Conservation (phyloP, 2,888 invertebrate genomes). For the Acronicta psi region DNA sequence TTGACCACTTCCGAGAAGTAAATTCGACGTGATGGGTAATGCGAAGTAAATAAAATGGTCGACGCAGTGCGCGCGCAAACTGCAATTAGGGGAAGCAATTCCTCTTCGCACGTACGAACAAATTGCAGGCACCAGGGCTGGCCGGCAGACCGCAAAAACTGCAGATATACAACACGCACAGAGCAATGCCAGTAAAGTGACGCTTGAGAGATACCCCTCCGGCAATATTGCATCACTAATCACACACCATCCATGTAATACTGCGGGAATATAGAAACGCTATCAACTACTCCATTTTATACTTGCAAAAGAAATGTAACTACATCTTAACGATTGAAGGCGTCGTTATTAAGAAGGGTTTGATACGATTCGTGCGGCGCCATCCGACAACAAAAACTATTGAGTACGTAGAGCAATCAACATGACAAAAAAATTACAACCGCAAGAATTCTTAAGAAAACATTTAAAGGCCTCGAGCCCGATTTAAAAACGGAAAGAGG, state of each 20-base stretch:
- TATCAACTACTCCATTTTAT: slow-evolving; percentile 37
- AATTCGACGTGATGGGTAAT: slow-evolving; percentile 67
- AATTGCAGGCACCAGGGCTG: slow-evolving; percentile 77
- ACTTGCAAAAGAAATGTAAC: slow-evolving; percentile 41
- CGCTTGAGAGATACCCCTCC: slow-evolving; percentile 35
- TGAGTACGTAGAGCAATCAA: slow-evolving; percentile 28
- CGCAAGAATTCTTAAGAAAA: slow-evolving; percentile 44
- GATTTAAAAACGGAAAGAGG: slow-evolving; percentile 65
- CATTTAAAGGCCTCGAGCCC: slow-evolving; percentile 41
- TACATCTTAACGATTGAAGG: slow-evolving; percentile 30
- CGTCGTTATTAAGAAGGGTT: slow-evolving; percentile 21
- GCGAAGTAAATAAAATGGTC: slow-evolving; percentile 68
- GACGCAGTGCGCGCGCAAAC: slow-evolving; percentile 60
- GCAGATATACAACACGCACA: slow-evolving; percentile 48
- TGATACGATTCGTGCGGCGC: slow-evolving; percentile 27
- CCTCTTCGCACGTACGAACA: slow-evolving; percentile 84
- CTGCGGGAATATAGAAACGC: slow-evolving; percentile 36
- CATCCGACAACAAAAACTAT: slow-evolving; percentile 24
- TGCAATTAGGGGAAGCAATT: slow-evolving; percentile 81
- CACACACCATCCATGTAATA: slow-evolving; percentile 27
- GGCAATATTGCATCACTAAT: slow-evolving; percentile 41
- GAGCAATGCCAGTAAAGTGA: slow-evolving; percentile 43
- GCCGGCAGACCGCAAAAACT: slow-evolving; percentile 51
- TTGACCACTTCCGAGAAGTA: slow-evolving; percentile 73
- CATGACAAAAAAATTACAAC: slow-evolving; percentile 31